Percentiles rank a stretch among this genome's conserved stretches.
phyloP scores from a whole-genome alignment of 2,113 vertebrate genomes.

The Halichoeres trimaculatus region DNA sequence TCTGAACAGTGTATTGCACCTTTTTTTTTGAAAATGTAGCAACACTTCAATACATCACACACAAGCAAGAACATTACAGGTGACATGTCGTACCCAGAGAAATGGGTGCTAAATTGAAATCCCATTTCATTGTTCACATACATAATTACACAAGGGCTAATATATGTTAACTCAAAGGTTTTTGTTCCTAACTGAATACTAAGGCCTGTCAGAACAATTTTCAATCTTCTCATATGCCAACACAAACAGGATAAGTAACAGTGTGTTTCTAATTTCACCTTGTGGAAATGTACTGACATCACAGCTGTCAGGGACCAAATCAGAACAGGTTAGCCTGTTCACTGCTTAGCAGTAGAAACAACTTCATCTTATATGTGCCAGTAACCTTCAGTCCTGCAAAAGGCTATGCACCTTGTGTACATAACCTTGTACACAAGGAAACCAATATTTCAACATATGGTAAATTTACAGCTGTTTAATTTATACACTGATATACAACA shows the following conservation, averaged over 20 bases:
- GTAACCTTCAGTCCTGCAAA: conserved; percentile 29
- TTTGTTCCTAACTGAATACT: not conserved
- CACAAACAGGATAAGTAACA: not conserved
- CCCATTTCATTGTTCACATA: conserved; percentile 9
- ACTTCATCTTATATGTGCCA: conserved; percentile 19
- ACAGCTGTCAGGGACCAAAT: conserved; percentile 3
- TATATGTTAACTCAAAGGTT: not conserved
- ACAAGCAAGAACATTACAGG: conserved; percentile 22
- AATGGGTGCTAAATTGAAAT: not conserved
- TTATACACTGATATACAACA: conserved; percentile 28
- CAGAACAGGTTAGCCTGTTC: conserved; percentile 10
- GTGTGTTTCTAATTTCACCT: conserved; percentile 5
- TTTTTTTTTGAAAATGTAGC: conserved; percentile 17
- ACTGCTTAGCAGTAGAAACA: conserved; percentile 17
- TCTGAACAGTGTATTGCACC: conserved; percentile 36
- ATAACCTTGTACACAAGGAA: conserved; percentile 4
- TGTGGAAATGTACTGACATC: not conserved
- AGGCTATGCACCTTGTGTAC: conserved; percentile 13
- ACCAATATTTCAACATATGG: conserved; percentile 5
- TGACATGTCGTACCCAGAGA: not conserved
- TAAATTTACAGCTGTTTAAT: conserved; percentile 27
- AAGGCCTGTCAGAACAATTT: conserved; percentile 1
- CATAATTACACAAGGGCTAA: not conserved
- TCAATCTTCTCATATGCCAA: not conserved
- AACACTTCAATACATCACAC: conserved; percentile 21